These are phyloP conservation scores for Drosophila pruinosa DNA, from an alignment of 1,140 invertebrate species.

Conservation along the genomic window DNA sequence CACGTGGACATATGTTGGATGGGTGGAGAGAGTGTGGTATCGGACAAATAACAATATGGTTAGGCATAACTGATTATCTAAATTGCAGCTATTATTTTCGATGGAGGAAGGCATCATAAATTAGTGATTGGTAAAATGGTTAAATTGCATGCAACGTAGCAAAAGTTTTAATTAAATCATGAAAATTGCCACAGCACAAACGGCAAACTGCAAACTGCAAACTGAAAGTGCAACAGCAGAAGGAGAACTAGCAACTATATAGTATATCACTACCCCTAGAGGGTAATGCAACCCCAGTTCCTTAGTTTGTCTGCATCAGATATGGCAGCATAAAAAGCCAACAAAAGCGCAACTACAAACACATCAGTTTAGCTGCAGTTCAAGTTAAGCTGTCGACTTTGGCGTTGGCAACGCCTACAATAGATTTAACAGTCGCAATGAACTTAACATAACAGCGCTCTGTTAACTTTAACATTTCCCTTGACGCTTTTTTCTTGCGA, in stretches of 20 bases:
- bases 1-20: too few species aligned
- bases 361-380: neutral
- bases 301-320: slow-evolving; percentile 72
- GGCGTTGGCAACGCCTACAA: slow-evolving; percentile 33
- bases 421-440: neutral
- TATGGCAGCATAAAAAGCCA: slow-evolving; percentile 27
- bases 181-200: slow-evolving; percentile 22
- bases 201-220: neutral
- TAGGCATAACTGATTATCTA: slow-evolving; percentile 33
- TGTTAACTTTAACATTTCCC: slow-evolving; percentile 39
- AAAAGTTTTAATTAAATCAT: slow-evolving; percentile 76
- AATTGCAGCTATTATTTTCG: slow-evolving; percentile 34
- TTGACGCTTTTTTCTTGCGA: slow-evolving; percentile 39
- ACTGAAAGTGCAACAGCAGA: neutral
- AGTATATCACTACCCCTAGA: too few species aligned
- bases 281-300: slow-evolving; percentile 13
- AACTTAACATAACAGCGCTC: slow-evolving; percentile 31
- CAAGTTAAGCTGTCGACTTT: neutral
- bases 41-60: neutral
- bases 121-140: slow-evolving; percentile 22
- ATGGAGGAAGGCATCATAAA: slow-evolving; percentile 18
- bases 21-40: neutral
- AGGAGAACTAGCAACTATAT: neutral
- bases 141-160: slow-evolving; percentile 37
- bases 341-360: slow-evolving; percentile 43